phyloP scores from a whole-genome alignment of 2,113 vertebrate genomes.

The Equus przewalskii region DNA sequence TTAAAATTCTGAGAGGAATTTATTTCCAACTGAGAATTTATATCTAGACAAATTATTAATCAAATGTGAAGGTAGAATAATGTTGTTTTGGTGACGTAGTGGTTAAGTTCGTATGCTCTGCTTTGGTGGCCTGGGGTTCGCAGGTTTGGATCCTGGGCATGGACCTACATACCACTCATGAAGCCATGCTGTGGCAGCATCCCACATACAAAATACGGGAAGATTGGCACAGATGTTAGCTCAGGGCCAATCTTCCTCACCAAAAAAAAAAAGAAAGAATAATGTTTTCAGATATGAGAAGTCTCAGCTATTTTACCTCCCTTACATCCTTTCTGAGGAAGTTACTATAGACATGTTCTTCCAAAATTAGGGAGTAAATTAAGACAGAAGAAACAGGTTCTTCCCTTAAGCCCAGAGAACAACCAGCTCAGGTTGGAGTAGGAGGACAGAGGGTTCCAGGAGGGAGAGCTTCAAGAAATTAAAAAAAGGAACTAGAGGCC shows the following conservation, averaged over 20 bases:
- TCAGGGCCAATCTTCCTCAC: too few relatives aligned
- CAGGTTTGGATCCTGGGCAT: too few relatives aligned
- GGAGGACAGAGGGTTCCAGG: not conserved
- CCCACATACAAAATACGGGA: too few relatives aligned
- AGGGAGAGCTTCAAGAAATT: not conserved
- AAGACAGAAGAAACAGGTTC: not conserved
- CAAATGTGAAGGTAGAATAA: not conserved
- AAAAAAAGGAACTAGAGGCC: not conserved
- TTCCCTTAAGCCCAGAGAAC: not conserved
- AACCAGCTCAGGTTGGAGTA: not conserved
- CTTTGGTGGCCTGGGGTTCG: too few relatives aligned
- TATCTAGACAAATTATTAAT: not conserved
- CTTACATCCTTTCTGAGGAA: not conserved
- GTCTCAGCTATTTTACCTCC: not conserved
- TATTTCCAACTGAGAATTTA: constrained; percentile 5
- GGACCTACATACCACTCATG: too few relatives aligned
- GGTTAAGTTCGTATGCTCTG: too few relatives aligned
- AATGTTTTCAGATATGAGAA: not conserved
- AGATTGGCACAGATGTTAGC: too few relatives aligned
- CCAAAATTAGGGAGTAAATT: not conserved
- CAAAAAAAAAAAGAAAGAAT: not conserved
- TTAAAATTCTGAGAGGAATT: not conserved
- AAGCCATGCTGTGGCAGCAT: too few relatives aligned
- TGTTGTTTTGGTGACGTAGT: not conserved
- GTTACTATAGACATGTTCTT: not conserved